A percentile compares a stretch with the other conserved stretches of the same genome.
phyloP scores from a whole-genome alignment of 2,888 invertebrate species.

The Caenorhabditis afra region DNA sequence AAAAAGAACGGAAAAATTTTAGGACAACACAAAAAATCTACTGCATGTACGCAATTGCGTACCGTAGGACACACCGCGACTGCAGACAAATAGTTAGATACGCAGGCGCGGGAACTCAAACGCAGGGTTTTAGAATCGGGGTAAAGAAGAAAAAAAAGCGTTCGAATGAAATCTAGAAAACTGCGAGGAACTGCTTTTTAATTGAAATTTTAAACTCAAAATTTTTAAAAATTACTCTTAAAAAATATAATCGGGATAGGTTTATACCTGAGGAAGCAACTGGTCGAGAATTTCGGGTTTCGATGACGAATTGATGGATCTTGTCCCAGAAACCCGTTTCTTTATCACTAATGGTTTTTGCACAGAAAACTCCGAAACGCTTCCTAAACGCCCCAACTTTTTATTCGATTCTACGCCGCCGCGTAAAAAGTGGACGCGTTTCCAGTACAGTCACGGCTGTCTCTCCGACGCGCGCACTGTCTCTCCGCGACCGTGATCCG shows the following conservation, averaged over 20 bases:
- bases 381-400: constrained; percentile 46
- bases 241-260: too few relatives aligned
- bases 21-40: constrained; percentile 32
- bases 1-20: constrained; percentile 53
- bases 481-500: not conserved
- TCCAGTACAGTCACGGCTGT: constrained; percentile 45
- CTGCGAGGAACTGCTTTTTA: too few relatives aligned
- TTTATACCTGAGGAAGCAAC: too few relatives aligned
- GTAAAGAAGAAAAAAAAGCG: too few relatives aligned
- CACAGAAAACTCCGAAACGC: constrained; percentile 43
- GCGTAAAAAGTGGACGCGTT: constrained; percentile 54
- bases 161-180: too few relatives aligned
- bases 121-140: not conserved
- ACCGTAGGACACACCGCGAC: constrained; percentile 22
- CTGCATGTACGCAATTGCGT: constrained; percentile 31
- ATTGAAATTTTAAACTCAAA: too few relatives aligned
- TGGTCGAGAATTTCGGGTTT: too few relatives aligned
- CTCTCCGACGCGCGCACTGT: constrained; percentile 26
- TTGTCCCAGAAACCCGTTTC: too few relatives aligned
- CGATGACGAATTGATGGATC: too few relatives aligned
- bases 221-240: too few relatives aligned
- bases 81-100: constrained; percentile 55
- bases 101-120: constrained; percentile 58
- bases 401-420: constrained; percentile 55
- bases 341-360: constrained; percentile 44